phyloP scores from a whole-genome alignment of 2,888 invertebrate species.

The Theodoxus fluviatilis region DNA sequence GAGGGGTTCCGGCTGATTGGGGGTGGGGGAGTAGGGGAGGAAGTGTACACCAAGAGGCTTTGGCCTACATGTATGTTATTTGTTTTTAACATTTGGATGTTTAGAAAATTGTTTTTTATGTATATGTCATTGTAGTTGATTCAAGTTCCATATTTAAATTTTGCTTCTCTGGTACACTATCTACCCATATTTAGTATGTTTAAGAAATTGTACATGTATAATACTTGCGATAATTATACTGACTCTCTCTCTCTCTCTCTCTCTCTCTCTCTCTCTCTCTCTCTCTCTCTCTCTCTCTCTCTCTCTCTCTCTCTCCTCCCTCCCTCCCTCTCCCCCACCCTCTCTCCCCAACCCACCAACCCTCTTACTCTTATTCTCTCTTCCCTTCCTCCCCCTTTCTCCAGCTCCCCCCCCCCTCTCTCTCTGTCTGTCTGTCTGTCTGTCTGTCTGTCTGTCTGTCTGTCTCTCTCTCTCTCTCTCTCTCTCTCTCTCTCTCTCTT shows the following conservation, averaged over 20 bases:
- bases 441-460: neutral
- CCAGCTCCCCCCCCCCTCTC: neutral
- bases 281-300: constrained; percentile 14
- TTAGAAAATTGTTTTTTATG: too few species aligned
- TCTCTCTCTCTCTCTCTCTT: neutral
- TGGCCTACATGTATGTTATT: too few species aligned
- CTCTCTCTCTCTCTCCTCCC: neutral
- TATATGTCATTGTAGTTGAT: too few species aligned
- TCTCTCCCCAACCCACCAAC: neutral
- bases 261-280: constrained; percentile 11
- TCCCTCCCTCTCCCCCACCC: neutral
- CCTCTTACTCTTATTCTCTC: neutral
- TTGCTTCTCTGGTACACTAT: too few species aligned
- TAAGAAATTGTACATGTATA: too few species aligned
- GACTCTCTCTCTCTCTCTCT: neutral
- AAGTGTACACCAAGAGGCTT: too few species aligned
- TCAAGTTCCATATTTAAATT: too few species aligned
- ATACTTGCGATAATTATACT: too few species aligned
- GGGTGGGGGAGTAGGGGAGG: too few species aligned
- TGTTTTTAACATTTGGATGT: too few species aligned
- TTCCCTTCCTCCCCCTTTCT: neutral
- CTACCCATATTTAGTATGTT: too few species aligned
- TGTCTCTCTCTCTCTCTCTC: neutral
- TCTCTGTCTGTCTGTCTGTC: neutral
- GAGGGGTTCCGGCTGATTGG: too few species aligned